Percentiles rank a stretch among this genome's conserved stretches.
These are phyloP conservation scores for Limnephilus marmoratus DNA, from an alignment of 2,888 invertebrate genomes.

Conservation along the genomic window DNA sequence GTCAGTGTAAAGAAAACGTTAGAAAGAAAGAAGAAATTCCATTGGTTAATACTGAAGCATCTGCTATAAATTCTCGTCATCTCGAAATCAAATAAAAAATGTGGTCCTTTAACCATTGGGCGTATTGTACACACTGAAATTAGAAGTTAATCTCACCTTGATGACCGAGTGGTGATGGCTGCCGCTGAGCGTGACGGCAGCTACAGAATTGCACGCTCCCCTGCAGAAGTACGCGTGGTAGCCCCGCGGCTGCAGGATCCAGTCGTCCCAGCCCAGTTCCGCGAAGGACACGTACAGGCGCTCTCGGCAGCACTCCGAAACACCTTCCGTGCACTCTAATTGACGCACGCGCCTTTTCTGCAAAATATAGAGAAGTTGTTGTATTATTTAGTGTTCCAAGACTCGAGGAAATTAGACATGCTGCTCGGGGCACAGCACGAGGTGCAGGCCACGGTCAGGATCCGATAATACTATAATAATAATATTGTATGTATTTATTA, in stretches of 20 bases:
- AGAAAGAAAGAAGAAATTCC: too few species aligned
- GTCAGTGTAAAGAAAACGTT: too few species aligned
- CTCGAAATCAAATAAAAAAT: neutral
- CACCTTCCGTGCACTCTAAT: slow-evolving; percentile 82
- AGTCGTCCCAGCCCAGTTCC: slow-evolving; percentile 92
- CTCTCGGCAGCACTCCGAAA: slow-evolving; percentile 90
- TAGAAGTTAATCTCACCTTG: slow-evolving; percentile 76
- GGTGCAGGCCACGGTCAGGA: too few species aligned
- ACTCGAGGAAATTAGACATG: too few species aligned
- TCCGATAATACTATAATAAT: too few species aligned
- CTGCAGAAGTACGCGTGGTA: slow-evolving; percentile 93
- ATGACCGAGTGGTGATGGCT: slow-evolving; percentile 85
- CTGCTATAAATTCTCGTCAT: too few species aligned
- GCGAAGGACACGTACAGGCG: slow-evolving; percentile 89
- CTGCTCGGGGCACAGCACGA: too few species aligned
- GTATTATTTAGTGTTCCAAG: too few species aligned
- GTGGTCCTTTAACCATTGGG: too few species aligned
- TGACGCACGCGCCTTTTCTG: slow-evolving; percentile 80
- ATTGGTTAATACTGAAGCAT: too few species aligned
- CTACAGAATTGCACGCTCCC: slow-evolving; percentile 86
- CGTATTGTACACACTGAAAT: neutral
- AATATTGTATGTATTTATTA: too few species aligned
- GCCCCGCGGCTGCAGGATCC: slow-evolving; percentile 89
- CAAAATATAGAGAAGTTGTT: neutral
- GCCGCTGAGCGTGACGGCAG: slow-evolving; percentile 82